Conservation (phyloP, 92 coral and sea anemone species). For the Epizoanthus stellaris region DNA sequence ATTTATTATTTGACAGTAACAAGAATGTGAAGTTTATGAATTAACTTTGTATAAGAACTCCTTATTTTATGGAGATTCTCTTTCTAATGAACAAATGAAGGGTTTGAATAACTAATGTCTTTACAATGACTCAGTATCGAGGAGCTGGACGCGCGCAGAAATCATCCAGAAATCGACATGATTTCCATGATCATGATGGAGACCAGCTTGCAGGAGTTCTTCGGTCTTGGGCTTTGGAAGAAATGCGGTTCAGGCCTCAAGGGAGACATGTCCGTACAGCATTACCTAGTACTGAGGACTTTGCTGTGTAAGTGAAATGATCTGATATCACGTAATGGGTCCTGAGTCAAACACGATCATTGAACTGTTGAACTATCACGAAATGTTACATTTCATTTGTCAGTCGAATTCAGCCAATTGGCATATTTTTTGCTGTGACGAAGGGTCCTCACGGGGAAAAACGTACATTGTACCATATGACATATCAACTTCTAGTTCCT, state of each 20-base stretch:
- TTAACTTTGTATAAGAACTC: no score
- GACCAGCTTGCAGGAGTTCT: conserved; percentile 64
- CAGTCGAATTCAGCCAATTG: no score
- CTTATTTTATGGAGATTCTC: not conserved
- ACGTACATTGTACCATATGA: no score
- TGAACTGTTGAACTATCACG: no score
- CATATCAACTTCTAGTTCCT: no score
- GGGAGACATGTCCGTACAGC: conserved; percentile 83
- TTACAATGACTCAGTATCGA: conserved; percentile 17
- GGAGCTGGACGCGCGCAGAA: conserved; percentile 9
- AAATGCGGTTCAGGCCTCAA: conserved; percentile 93
- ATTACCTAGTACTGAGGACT: conserved; percentile 82
- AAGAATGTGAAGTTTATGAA: no score
- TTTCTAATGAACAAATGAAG: not conserved
- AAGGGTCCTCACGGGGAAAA: no score
- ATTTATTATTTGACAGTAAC: no score
- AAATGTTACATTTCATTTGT: no score
- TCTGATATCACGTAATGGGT: no score
- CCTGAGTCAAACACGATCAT: no score
- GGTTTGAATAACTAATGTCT: not conserved
- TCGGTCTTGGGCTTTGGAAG: conserved; percentile 89
- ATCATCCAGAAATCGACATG: conserved; percentile 22
- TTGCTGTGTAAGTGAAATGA: conserved; percentile 75
- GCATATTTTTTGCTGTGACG: no score
- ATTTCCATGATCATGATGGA: not conserved